Base-by-base conservation (phyloP, 1,140 invertebrate genomes). In the Pseudomyrmex cubaensis region DNA sequence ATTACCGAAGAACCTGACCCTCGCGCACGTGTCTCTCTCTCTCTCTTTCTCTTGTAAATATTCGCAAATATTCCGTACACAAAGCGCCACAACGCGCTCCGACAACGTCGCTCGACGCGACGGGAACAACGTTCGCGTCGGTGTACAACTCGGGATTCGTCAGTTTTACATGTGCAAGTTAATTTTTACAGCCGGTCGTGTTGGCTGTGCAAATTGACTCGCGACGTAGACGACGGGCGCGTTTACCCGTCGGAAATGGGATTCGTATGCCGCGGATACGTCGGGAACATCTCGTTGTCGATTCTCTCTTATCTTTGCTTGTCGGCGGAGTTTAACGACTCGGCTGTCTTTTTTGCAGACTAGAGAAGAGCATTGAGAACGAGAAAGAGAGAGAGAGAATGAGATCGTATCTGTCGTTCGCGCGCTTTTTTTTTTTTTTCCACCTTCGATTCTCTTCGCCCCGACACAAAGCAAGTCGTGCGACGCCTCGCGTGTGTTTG, bases 191-290 rank as follows among this genome's bases (percentile, higher is more conserved):
- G 15, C 59, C 54, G 76, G 1, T 7, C 66, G 20, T 54, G 52
- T 70, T 25, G 64, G 64, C 64, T 70, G 76, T 78, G 64, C 64
- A 78, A 78, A 78, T 78, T 78, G 64, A 78, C 76, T 25, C 64
- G 66, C 57, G 57, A 75, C 44, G 44, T 62, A 62, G 17, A 44
- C 52, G 17, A 70, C 54, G 15, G 48, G 13, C 64, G 64, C 54
- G 54, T 59, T 80, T 59, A 56, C 66, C 44, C 35, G 75, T 78
- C 76, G 48, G 63, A 77, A 77, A 77, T 77, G 46, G 75, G 44
- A 77, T 77, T 77, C 50, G 35, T 52, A 25, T 69, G 75, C 64
- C 52, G 17, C 17, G 63, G 25, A 57, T 17, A 70, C 35, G 17
- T 22, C 44, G 44, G 20, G 44, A 69, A 59, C 66, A 9, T 12